Base-by-base conservation (phyloP, 2,113 vertebrate genomes). In the Ancistrus triradiatus region DNA sequence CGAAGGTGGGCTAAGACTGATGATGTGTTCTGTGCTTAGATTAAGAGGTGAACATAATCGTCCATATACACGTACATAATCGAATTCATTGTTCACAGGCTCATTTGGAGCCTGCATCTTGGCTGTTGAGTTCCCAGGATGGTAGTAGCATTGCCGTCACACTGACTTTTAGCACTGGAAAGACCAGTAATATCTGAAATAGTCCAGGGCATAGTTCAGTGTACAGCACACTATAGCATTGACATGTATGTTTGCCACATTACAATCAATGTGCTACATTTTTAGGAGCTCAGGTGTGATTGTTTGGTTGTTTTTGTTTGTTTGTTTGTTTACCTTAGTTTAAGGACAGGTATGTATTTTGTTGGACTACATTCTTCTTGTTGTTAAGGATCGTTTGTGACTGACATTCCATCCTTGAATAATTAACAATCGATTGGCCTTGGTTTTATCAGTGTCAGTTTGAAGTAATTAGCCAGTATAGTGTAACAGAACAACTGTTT, bases 1-100 rank as follows among this genome's bases (percentile, higher is more conserved):
- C 14, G 55, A 51, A 79, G 94, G 89, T 82, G 92, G 86, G 91
- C 82, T 42, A 52, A 9, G 68, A 87, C 86, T 15, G 91, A 98
- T 90, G 82, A 66, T 63, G 76, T 65, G 76, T 65, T 75, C 85
- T 89, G 75, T 59, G 75, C 83, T 79, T 63, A 58, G 58, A 9
- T 61, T 65, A n/a, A 7, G 27, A 71, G 13, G 15, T 61, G 14
- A 22, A 59, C 14, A 46, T 42, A 37, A 25, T 35, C 43, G 38
- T 38, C 15, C 50, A 49, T n/a, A 53, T 14, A 31, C 14, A 11
- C 14, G 10, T 47, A 38, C 44, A 51, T 13, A 40, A n/a, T n/a
- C n/a, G n/a, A n/a, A n/a, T n/a, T n/a, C n/a, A n/a, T 31, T 31
- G 27, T 31, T 7, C 27, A 31, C 7, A 31, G 27, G 27, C 27